Percentiles rank a stretch among this genome's conserved stretches.
These are phyloP conservation scores for Dasypogon diadema DNA, from an alignment of 2,888 invertebrate species.

Conservation along the genomic window DNA sequence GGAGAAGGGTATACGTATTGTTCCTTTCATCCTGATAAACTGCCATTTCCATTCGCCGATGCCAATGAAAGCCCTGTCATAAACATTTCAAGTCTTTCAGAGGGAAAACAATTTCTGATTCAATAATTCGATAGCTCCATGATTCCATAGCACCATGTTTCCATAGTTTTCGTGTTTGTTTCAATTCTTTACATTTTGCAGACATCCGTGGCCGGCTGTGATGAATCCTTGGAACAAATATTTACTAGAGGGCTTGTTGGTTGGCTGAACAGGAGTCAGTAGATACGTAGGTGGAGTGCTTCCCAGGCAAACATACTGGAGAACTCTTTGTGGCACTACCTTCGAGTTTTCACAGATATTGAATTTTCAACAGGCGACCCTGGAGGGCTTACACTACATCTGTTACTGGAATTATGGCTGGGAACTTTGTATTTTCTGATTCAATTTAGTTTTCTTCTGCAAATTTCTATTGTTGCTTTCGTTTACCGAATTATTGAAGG, in stretches of 20 bases:
- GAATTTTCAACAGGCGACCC: not conserved
- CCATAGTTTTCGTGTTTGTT: not conserved
- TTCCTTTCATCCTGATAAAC: not conserved
- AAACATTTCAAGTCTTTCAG: not conserved
- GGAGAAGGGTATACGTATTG: not conserved
- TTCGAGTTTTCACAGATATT: not conserved
- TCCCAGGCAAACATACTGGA: not conserved
- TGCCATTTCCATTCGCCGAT: not conserved
- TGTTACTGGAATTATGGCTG: slow-evolving; percentile 10
- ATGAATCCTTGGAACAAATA: slow-evolving; percentile 24
- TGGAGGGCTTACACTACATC: not conserved
- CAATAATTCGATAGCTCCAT: slow-evolving; percentile 9
- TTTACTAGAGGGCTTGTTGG: slow-evolving; percentile 5
- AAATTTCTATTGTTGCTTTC: not conserved
- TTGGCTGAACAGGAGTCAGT: not conserved
- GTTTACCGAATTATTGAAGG: not conserved
- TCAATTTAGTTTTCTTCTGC: slow-evolving; percentile 21
- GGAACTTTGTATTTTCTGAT: slow-evolving; percentile 25
- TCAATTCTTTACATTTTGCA: slow-evolving; percentile 11
- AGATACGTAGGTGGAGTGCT: not conserved
- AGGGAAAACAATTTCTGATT: slow-evolving; percentile 2
- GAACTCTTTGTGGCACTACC: not conserved
- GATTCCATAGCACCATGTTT: not conserved
- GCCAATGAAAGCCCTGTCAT: not conserved
- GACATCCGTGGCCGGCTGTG: slow-evolving; percentile 10